These are phyloP conservation scores for Trachurus trachurus DNA, from an alignment of 2,797 vertebrate species.

Conservation along the genomic window DNA sequence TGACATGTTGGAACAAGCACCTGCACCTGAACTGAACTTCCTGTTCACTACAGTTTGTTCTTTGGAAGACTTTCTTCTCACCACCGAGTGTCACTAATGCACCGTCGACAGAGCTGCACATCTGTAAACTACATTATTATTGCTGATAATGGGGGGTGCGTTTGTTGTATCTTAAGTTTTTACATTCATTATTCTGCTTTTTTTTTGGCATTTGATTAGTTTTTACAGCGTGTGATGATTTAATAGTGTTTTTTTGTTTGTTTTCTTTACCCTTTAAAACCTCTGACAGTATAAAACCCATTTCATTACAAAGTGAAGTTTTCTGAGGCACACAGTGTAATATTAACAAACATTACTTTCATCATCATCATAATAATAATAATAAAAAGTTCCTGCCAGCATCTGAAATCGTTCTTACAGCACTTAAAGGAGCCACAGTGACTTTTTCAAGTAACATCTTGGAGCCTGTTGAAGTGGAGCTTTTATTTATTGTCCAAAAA, in stretches of 20 bases:
- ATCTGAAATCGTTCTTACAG: slow-evolving; percentile 45
- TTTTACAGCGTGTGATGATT: slow-evolving; percentile 5
- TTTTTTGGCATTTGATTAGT: slow-evolving; percentile 23
- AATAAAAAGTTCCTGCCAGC: slow-evolving; percentile 25
- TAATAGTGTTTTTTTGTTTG: slow-evolving; percentile 23
- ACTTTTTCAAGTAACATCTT: slow-evolving; percentile 49
- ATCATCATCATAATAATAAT: slow-evolving; percentile 1
- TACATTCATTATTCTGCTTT: slow-evolving; percentile 55
- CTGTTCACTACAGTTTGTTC: slow-evolving; percentile 6
- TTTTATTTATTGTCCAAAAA: slow-evolving; percentile 21
- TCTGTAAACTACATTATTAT: slow-evolving; percentile 6
- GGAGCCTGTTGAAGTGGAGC: slow-evolving; percentile 38
- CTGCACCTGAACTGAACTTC: not conserved
- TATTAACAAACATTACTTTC: slow-evolving; percentile 29
- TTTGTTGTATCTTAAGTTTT: slow-evolving; percentile 19
- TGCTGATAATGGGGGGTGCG: slow-evolving; percentile 21
- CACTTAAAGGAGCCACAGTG: slow-evolving; percentile 22
- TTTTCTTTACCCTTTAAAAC: slow-evolving; percentile 14
- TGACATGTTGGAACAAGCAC: slow-evolving; percentile 23
- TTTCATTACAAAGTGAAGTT: slow-evolving; percentile 44
- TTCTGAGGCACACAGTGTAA: slow-evolving; percentile 53
- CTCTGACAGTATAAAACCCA: slow-evolving; percentile 33
- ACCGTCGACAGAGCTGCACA: slow-evolving; percentile 24
- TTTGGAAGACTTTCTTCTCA: slow-evolving; percentile 43
- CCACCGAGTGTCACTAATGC: slow-evolving; percentile 76